A percentile compares a stretch with the other conserved stretches of the same genome.
Conservation (phyloP, 2,113 vertebrate species). For the Tapirus terrestris region DNA sequence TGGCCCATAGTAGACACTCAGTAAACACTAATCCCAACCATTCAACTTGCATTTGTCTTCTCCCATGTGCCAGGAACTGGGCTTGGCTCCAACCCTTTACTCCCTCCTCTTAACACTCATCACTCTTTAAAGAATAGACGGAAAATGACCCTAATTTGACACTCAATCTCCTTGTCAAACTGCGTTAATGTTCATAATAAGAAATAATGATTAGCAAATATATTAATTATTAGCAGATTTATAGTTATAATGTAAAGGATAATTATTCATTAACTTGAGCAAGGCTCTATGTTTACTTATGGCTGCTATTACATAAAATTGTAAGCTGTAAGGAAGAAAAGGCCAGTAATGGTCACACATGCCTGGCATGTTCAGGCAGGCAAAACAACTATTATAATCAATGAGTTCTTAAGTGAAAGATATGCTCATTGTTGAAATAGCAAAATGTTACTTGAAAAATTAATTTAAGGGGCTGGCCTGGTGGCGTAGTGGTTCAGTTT, state of each 20-base stretch:
- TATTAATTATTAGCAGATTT: neutral
- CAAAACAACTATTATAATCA: neutral
- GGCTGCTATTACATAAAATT: neutral
- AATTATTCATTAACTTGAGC: constrained; percentile 20
- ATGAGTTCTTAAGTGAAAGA: constrained; percentile 19
- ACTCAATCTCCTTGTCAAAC: neutral
- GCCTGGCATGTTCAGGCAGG: neutral
- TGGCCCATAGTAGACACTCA: neutral
- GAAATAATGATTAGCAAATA: constrained; percentile 42
- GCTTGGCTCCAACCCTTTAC: neutral
- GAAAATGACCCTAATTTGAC: neutral
- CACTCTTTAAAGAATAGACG: neutral
- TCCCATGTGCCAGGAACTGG: neutral
- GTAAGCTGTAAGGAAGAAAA: constrained; percentile 10
- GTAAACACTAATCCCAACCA: neutral
- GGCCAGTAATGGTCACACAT: neutral
- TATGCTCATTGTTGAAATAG: neutral
- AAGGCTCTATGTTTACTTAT: neutral
- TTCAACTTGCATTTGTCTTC: neutral
- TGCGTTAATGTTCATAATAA: neutral
- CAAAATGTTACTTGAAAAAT: neutral
- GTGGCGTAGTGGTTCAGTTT: no score
- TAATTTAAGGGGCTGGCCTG: neutral
- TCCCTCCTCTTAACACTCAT: neutral
- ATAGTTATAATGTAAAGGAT: constrained; percentile 30